Evolutionary conservation across 2,888 invertebrate species (phyloP), one percentile per base, ranked within the genome.

Genomic region (Oxycera nigricornis): DNA sequence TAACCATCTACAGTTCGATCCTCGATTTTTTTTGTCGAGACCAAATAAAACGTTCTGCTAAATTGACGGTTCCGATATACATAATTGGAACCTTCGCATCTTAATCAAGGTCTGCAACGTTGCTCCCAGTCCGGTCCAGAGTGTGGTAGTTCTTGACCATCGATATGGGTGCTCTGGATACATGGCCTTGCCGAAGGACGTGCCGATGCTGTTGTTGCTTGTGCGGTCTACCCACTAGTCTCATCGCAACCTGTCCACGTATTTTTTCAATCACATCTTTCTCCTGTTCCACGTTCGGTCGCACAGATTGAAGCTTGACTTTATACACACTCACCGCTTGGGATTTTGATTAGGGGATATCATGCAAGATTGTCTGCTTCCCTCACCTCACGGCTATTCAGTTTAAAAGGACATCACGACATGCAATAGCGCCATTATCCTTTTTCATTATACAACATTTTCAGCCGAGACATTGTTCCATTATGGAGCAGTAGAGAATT

Each of bases 281-380:
- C 31, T 4, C 30, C 46, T 17, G 17, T 46, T 46, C 46, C 46
- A 11, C 14, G 2, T 11, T 7, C 46, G 14, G 11, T 46, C 2
- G 26, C 61, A 31, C 61, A 61, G n/a, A 61, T 61, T 61, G 61
- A 61, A 61, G 20, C n/a, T 61, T 26, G 11, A 61, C 17, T 61
- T 61, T 31, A 31, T 26, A 2, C 46, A 9, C 30, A 9, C 14
- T 14, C n/a, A 22, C 30, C 30, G 59, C 46, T 59, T 26, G 28
- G 28, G 7, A 59, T 46, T n/a, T 30, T 26, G 59, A 28, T 26
- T 11, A 59, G 30, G 30, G 30, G 20, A 31, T n/a, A 61, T 61
- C 61, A 30, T 14, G 20, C 61, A n/a, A 4, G 31, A 57, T 22
- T 9, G 22, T 46, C 14, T 46, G n/a, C 31, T 31, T 31, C 31